Evolutionary conservation across 2,113 vertebrate genomes (phyloP).

Genomic region (Macquaria ambigua): DNA sequence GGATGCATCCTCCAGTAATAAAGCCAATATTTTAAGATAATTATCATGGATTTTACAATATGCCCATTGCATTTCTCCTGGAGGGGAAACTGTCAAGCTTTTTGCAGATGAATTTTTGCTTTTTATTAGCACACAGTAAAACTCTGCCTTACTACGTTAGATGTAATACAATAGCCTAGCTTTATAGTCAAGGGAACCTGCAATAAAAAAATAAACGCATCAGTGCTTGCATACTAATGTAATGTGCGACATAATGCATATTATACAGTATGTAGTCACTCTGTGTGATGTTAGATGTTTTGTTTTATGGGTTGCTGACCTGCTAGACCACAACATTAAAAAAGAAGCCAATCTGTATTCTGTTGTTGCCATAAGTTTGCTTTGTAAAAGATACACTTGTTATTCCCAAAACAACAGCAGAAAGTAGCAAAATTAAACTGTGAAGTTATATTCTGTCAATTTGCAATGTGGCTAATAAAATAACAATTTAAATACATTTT

Average conservation of each 20-base stretch:
- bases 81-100: slow-evolving; percentile 79
- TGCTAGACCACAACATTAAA: neutral
- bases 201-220: slow-evolving; percentile 79
- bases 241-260: slow-evolving; percentile 62
- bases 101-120: slow-evolving; percentile 77
- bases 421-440: neutral
- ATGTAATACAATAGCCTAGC: slow-evolving; percentile 74
- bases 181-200: slow-evolving; percentile 77
- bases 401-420: slow-evolving; percentile 4
- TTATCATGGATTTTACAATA: slow-evolving; percentile 84
- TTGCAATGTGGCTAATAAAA: neutral
- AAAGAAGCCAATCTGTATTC: neutral
- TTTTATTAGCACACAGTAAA: slow-evolving; percentile 85
- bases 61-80: slow-evolving; percentile 78
- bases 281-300: slow-evolving; percentile 51
- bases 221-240: slow-evolving; percentile 77
- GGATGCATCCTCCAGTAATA: slow-evolving; percentile 79
- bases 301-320: slow-evolving; percentile 40
- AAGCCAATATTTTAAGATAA: slow-evolving; percentile 85
- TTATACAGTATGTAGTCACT: slow-evolving; percentile 41
- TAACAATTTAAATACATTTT: neutral
- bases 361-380: neutral
- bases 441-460: neutral
- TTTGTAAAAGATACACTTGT: neutral
- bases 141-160: slow-evolving; percentile 66